Base-by-base conservation (phyloP, 2,888 invertebrate genomes). In the Erebia ligea region DNA sequence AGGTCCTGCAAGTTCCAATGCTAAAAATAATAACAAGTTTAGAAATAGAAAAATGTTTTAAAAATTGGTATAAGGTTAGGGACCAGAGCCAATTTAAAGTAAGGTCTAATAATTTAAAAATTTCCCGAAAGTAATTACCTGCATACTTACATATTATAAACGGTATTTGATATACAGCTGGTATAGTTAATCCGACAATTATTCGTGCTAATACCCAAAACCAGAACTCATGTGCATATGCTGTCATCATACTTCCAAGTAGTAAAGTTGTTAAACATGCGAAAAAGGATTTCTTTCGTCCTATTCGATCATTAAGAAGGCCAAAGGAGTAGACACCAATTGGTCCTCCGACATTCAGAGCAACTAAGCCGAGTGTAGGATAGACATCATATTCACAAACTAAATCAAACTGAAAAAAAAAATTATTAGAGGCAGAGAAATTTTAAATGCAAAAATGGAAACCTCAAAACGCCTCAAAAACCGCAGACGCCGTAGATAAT, bases 141-240 rank as follows among this genome's bases (percentile, higher is more conserved):
- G n/a, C n/a, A 61, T 82, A 94, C 96, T 95, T 91, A 98, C 98
- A 97, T 82, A 98, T 98, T 72, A 98, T 98, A 85, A 98, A 98
- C 0, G 98, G 98, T 87, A 98, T 98, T 91, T 98, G 98, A 87
- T 98, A 98, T 56, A 98, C 96, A 1, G 98, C 98, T 4, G 98
- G 98, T 80, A 98, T 97, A 0, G 98, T 98, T 8, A 98, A 89
- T 3, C 98, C 98, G n/a, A 98, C 98, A 63, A 98, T 93, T 19
- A 96, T 93, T 75, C 98, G 94, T 79, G 97, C 97, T 2, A 95
- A 90, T 1, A 97, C 95, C 97, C 98, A 98, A 75, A 95, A 95
- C 96, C 97, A 97, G 85, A 97, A 98, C 81, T 96, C 94, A 59
- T 95, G 94, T 42, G 98, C 96, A 67, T 96, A 94, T 3, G 97